Evolutionary conservation across 2,888 invertebrate species (phyloP).

Genomic region (Nomada ruficornis): DNA sequence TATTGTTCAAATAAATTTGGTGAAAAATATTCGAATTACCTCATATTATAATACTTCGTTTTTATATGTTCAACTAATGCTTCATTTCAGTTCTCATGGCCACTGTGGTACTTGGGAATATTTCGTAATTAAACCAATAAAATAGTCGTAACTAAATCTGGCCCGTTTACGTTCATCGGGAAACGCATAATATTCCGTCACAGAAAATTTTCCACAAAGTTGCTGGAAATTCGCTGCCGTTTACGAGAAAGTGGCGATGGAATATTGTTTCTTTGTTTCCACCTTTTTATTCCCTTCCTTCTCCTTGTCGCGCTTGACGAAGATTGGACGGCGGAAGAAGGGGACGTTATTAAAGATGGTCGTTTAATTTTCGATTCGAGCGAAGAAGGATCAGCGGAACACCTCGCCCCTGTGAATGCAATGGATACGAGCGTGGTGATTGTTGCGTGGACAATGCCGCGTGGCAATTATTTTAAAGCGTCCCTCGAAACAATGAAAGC

Average conservation of each 20-base stretch:
- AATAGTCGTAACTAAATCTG: neutral
- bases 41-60: too few species aligned
- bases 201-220: neutral
- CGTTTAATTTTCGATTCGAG: constrained; percentile 45
- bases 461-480: constrained; percentile 65
- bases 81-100: too few species aligned
- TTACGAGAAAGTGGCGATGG: neutral
- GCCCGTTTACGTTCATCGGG: neutral
- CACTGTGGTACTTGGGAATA: too few species aligned
- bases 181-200: neutral
- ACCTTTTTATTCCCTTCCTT: neutral
- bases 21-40: too few species aligned
- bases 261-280: neutral
- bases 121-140: neutral
- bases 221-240: constrained; percentile 11
- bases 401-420: constrained; percentile 32
- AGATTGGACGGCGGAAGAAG: neutral
- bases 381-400: constrained; percentile 42
- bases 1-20: too few species aligned
- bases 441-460: constrained; percentile 58
- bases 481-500: constrained; percentile 48
- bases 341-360: constrained; percentile 8
- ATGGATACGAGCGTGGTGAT: constrained; percentile 54
- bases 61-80: too few species aligned
- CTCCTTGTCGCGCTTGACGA: neutral